Evolutionary conservation across 1,140 invertebrate genomes (phyloP).

Genomic region (Drosophila takahashii): DNA sequence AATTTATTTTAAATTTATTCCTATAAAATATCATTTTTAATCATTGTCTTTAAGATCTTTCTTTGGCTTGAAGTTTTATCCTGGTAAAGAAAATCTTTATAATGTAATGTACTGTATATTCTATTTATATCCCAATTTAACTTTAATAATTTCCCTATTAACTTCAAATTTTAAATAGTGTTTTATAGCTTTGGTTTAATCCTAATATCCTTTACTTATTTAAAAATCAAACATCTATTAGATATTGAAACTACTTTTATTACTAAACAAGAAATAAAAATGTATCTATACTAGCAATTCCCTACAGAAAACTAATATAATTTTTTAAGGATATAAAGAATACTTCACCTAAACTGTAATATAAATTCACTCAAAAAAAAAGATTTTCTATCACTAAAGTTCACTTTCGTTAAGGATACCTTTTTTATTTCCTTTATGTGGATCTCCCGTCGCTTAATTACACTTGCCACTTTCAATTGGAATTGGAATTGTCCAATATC

Average conservation of each 20-base stretch:
- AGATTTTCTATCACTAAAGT: not conserved
- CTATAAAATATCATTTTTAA: not conserved
- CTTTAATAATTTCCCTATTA: too few relatives aligned
- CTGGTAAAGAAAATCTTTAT: not conserved
- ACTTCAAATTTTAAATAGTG: too few relatives aligned
- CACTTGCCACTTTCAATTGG: not conserved
- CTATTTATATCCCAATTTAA: too few relatives aligned
- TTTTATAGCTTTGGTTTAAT: too few relatives aligned
- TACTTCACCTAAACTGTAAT: not conserved
- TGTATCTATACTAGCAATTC: not conserved
- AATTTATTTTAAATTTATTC: not conserved
- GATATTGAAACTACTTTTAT: not conserved
- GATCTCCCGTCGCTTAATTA: not conserved
- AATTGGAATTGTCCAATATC: not conserved
- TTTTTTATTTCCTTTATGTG: not conserved
- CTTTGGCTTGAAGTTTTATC: not conserved
- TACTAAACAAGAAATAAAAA: not conserved
- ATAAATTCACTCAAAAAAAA: conserved; percentile 6
- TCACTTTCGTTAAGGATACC: conserved; percentile 25
- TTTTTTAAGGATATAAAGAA: not conserved
- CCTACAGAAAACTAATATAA: not conserved
- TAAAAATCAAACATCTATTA: too few relatives aligned
- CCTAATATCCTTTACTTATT: too few relatives aligned
- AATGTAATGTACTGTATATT: too few relatives aligned
- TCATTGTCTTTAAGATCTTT: not conserved